phyloP scores from a whole-genome alignment of 2,888 invertebrate species.

The Apodemia duryi region DNA sequence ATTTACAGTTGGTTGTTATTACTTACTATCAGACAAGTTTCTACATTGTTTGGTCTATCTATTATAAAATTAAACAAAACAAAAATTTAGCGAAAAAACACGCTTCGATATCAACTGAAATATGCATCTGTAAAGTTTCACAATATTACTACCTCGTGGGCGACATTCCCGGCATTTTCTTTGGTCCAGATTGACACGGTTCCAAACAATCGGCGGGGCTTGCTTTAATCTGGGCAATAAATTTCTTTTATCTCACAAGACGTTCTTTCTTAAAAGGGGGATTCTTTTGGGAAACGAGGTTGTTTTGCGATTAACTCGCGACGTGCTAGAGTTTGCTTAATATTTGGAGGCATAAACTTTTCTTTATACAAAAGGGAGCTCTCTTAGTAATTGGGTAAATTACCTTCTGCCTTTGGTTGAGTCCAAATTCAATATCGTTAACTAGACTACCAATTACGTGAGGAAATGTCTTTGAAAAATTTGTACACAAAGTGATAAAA shows the following conservation, averaged over 20 bases:
- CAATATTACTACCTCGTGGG: constrained; percentile 29
- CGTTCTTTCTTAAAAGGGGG: constrained; percentile 41
- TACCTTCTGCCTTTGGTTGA: background rate
- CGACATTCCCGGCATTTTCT: constrained; percentile 39
- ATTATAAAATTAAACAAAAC: background rate
- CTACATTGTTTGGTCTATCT: too few species aligned
- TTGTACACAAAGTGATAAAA: background rate
- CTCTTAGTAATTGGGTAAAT: background rate
- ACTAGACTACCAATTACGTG: background rate
- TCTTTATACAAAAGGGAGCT: constrained; percentile 2
- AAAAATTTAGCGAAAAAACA: background rate
- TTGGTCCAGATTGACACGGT: constrained; percentile 58
- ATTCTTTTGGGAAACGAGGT: constrained; percentile 40
- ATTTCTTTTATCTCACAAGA: constrained; percentile 61
- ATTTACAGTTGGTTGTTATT: too few species aligned
- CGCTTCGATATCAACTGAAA: background rate
- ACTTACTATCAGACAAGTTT: too few species aligned
- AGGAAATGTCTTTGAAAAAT: background rate
- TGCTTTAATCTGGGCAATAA: constrained; percentile 70
- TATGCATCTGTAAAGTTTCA: constrained; percentile 19
- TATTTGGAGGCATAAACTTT: constrained; percentile 15
- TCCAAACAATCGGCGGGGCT: constrained; percentile 54
- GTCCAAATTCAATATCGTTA: background rate
- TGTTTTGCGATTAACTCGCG: constrained; percentile 45
- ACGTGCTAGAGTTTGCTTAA: constrained; percentile 18